Evolutionary conservation across 1,140 invertebrate genomes (phyloP).

Genomic region (Trichogramma pretiosum): DNA sequence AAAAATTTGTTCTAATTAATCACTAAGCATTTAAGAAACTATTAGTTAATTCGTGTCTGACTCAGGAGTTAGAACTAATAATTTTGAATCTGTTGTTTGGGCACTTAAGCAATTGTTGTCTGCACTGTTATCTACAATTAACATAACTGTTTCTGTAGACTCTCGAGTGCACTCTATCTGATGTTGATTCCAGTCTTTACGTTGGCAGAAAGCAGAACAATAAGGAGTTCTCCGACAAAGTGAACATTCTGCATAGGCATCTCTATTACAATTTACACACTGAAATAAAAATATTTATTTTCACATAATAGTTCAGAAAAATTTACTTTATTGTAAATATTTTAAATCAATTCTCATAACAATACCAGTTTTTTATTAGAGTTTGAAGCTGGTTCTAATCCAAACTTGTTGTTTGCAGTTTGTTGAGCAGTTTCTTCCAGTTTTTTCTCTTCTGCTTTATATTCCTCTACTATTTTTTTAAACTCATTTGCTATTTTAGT

Average conservation of each 20-base stretch:
- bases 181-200: conserved; percentile 77
- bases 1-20: too few relatives aligned
- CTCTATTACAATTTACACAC: conserved; percentile 80
- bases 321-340: background rate
- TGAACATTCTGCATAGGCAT: conserved; percentile 76
- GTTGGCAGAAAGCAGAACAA: conserved; percentile 78
- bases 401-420: conserved; percentile 47
- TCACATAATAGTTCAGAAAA: background rate
- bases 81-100: too few relatives aligned
- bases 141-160: conserved; percentile 51
- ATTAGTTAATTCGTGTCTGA: too few relatives aligned
- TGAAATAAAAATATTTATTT: conserved; percentile 37
- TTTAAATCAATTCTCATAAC: background rate
- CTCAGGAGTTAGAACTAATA: too few relatives aligned
- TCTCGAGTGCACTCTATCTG: conserved; percentile 72
- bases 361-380: conserved; percentile 50
- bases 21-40: too few relatives aligned
- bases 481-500: conserved; percentile 59
- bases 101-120: too few relatives aligned
- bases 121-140: conserved; percentile 49
- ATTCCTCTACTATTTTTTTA: conserved; percentile 54
- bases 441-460: conserved; percentile 50
- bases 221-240: conserved; percentile 75
- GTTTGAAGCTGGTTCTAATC: conserved; percentile 50
- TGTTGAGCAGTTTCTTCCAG: conserved; percentile 63